Evolutionary conservation across 2,113 vertebrate species (phyloP).

Genomic region (Mystacornis crossleyi): DNA sequence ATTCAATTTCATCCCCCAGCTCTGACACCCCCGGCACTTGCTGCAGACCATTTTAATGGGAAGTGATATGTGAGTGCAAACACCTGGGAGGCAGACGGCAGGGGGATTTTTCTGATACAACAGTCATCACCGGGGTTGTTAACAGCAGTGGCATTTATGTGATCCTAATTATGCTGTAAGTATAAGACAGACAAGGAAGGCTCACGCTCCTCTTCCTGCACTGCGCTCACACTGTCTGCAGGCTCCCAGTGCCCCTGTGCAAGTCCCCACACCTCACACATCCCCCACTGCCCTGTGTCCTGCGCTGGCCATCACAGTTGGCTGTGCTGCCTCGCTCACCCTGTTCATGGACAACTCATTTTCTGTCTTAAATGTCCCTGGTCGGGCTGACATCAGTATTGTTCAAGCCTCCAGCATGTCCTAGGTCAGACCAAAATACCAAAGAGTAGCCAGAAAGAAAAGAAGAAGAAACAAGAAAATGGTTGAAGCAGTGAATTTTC

Average conservation of each 20-base stretch:
- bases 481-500: background rate
- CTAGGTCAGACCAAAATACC: background rate
- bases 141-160: constrained; percentile 42
- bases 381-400: background rate
- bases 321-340: background rate
- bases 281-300: background rate
- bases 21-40: background rate
- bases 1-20: constrained; percentile 34
- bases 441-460: background rate
- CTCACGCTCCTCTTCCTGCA: background rate
- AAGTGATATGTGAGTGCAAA: constrained; percentile 35
- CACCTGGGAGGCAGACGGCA: background rate
- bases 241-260: accelerated
- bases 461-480: background rate
- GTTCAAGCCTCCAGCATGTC: background rate
- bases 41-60: constrained; percentile 36
- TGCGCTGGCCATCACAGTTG: accelerated
- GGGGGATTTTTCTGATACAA: constrained; percentile 10
- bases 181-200: background rate
- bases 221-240: background rate
- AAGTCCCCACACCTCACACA: accelerated
- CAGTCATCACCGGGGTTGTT: constrained; percentile 18
- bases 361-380: background rate
- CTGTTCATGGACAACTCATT: background rate
- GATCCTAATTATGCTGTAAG: background rate